phyloP scores from a whole-genome alignment of 2,113 vertebrate species.

The Apistogramma diplotaenia region DNA sequence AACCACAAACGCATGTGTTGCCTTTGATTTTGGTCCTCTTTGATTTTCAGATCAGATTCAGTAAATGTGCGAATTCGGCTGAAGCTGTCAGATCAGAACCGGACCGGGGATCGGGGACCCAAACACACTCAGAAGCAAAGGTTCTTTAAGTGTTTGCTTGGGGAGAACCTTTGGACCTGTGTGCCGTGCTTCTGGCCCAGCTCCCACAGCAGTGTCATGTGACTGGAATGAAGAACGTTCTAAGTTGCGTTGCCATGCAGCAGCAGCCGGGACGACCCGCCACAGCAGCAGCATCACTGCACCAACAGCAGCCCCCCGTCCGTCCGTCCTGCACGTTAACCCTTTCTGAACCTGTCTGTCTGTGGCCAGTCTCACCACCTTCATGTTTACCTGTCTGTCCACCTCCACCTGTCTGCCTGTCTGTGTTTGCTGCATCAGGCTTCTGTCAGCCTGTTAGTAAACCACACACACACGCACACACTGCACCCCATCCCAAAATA shows the following conservation, averaged over 20 bases:
- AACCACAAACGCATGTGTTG: background rate
- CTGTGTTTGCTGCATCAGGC: constrained; percentile 57
- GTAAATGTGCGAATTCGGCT: background rate
- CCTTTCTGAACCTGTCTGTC: background rate
- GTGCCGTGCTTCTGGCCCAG: background rate
- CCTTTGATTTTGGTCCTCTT: accelerated
- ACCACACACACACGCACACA: background rate
- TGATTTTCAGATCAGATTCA: accelerated
- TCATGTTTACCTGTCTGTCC: background rate
- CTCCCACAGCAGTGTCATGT: background rate
- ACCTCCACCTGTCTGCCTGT: background rate
- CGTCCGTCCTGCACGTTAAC: background rate
- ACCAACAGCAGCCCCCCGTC: background rate
- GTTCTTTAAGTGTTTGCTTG: background rate
- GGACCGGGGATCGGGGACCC: background rate
- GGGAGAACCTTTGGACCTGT: background rate
- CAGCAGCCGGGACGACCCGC: background rate
- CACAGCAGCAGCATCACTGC: background rate
- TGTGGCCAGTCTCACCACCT: background rate
- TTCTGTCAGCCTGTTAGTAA: background rate
- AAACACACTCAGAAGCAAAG: background rate
- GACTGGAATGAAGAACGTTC: background rate
- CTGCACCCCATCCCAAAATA: constrained; percentile 66
- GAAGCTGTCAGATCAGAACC: background rate
- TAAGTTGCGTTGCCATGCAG: background rate